These are phyloP conservation scores for Diadegma fenestrale DNA, from an alignment of 2,888 invertebrate genomes.

Conservation along the genomic window DNA sequence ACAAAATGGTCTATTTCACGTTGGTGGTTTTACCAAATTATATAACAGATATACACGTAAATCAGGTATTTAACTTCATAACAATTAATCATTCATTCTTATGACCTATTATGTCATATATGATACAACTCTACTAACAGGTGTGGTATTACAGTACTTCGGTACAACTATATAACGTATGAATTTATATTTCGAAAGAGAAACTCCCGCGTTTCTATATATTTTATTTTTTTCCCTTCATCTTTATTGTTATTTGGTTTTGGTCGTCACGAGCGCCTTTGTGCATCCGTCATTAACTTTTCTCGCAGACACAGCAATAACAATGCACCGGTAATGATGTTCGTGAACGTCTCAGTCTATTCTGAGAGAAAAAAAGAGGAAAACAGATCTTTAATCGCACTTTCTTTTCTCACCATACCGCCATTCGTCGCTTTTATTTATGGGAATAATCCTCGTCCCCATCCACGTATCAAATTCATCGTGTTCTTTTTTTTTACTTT, in stretches of 20 bases:
- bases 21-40: conserved; percentile 72
- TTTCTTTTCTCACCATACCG: conserved; percentile 12
- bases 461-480: conserved; percentile 30
- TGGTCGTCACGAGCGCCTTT: conserved; percentile 28
- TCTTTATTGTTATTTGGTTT: conserved; percentile 33
- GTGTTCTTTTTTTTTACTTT: conserved; percentile 16
- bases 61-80: conserved; percentile 81
- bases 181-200: conserved; percentile 53
- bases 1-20: conserved; percentile 82
- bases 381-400: conserved; percentile 32
- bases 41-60: conserved; percentile 80
- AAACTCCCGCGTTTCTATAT: conserved; percentile 45
- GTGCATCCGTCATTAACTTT: conserved; percentile 27
- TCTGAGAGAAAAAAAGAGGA: conserved; percentile 7
- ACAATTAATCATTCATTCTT: conserved; percentile 76
- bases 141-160: conserved; percentile 78
- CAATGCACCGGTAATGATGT: conserved; percentile 18
- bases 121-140: conserved; percentile 82
- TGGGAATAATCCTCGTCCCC: conserved; percentile 38
- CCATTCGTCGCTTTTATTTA: conserved; percentile 24
- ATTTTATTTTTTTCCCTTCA: conserved; percentile 36
- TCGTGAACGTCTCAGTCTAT: conserved; percentile 23
- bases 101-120: conserved; percentile 77
- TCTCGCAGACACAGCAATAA: conserved; percentile 5
- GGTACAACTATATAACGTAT: conserved; percentile 65